These are phyloP conservation scores for Phortica variegata DNA, from an alignment of 1,140 invertebrate species.

Conservation along the genomic window DNA sequence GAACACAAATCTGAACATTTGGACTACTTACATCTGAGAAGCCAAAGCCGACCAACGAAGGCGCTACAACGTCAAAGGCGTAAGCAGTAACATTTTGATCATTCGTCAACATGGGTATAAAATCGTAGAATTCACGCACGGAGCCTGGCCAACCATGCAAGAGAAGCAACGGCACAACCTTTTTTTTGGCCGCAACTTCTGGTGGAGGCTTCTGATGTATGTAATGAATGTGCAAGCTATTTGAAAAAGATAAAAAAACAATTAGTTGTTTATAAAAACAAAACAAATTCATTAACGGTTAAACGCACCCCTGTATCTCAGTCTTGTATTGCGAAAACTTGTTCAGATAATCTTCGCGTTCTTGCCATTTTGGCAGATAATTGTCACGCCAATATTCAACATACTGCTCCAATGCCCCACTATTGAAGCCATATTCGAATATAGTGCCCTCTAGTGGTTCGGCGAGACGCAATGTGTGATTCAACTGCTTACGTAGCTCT, in stretches of 20 bases:
- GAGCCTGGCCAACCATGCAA: slow-evolving; percentile 92
- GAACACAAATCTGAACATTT: background rate
- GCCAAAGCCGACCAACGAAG: slow-evolving; percentile 82
- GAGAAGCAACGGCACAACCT: slow-evolving; percentile 71
- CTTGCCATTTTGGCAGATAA: slow-evolving; percentile 69
- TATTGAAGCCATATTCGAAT: slow-evolving; percentile 79
- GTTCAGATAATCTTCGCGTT: slow-evolving; percentile 70
- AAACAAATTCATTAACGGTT: too few relatives aligned
- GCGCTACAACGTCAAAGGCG: slow-evolving; percentile 76
- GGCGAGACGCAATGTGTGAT: slow-evolving; percentile 59
- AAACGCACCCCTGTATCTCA: slow-evolving; percentile 64
- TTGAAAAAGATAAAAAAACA: background rate
- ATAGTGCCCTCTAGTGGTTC: slow-evolving; percentile 67
- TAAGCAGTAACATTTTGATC: slow-evolving; percentile 63
- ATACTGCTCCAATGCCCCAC: slow-evolving; percentile 66
- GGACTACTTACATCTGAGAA: slow-evolving; percentile 68
- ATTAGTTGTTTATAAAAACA: background rate
- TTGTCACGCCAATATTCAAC: slow-evolving; percentile 71
- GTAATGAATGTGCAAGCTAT: slow-evolving; percentile 73
- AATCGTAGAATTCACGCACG: slow-evolving; percentile 82
- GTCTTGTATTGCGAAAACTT: slow-evolving; percentile 72
- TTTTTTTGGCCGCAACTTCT: slow-evolving; percentile 51
- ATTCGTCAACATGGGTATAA: slow-evolving; percentile 70
- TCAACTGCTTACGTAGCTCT: slow-evolving; percentile 65
- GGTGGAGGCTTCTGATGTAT: slow-evolving; percentile 65